A percentile compares a stretch with the other conserved stretches of the same genome.
Evolutionary conservation across 1,140 invertebrate genomes (phyloP).

Genomic region (Drosophila prosaltans): DNA sequence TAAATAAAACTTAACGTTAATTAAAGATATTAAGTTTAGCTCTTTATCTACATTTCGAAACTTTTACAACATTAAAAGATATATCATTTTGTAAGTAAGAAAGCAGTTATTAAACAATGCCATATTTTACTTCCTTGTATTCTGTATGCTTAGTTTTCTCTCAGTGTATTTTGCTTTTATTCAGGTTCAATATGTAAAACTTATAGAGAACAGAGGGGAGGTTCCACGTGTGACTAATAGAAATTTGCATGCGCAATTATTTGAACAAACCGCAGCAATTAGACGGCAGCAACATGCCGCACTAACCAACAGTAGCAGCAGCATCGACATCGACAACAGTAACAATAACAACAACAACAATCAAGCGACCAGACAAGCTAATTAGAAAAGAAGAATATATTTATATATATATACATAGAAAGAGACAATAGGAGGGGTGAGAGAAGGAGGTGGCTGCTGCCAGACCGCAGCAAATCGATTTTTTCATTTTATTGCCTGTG

Average conservation of each 20-base stretch:
- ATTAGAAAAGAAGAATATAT: slow-evolving; percentile 65
- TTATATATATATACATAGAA: neutral
- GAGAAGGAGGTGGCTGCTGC: slow-evolving; percentile 33
- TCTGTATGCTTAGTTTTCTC: neutral
- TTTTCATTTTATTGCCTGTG: slow-evolving; percentile 64
- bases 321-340: slow-evolving; percentile 15
- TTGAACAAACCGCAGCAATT: slow-evolving; percentile 80
- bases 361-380: slow-evolving; percentile 60
- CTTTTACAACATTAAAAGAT: too few species aligned
- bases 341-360: slow-evolving; percentile 24
- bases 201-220: neutral
- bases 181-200: slow-evolving; percentile 29
- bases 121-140: neutral
- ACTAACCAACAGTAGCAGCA: slow-evolving; percentile 34
- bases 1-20: too few species aligned
- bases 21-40: too few species aligned
- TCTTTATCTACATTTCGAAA: too few species aligned
- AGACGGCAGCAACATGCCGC: slow-evolving; percentile 66
- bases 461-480: slow-evolving; percentile 72
- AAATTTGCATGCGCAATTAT: slow-evolving; percentile 81
- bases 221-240: slow-evolving; percentile 63
- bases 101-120: too few species aligned
- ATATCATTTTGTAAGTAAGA: too few species aligned
- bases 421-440: neutral
- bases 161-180: slow-evolving; percentile 24